phyloP scores from a whole-genome alignment of 1,140 invertebrate genomes.

The Drosophila truncata region DNA sequence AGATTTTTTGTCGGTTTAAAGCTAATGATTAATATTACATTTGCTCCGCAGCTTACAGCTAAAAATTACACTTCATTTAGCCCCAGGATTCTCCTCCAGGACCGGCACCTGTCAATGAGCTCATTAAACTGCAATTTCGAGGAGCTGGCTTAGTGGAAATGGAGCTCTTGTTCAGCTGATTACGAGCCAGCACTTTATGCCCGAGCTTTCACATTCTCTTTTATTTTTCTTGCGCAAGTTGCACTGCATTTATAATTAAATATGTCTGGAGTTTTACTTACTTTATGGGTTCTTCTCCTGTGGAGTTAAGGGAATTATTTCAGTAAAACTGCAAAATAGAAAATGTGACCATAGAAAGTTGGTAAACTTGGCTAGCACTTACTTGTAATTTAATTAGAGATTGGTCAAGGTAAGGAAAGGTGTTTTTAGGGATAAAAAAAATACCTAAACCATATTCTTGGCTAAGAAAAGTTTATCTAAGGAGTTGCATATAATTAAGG shows the following conservation, averaged over 20 bases:
- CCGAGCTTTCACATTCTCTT: slow-evolving; percentile 18
- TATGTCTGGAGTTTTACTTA: slow-evolving; percentile 57
- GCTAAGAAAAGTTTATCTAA: not conserved
- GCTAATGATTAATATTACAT: slow-evolving; percentile 66
- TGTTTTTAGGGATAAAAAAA: not conserved
- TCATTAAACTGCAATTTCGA: slow-evolving; percentile 76
- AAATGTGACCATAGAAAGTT: slow-evolving; percentile 43
- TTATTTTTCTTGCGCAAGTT: slow-evolving; percentile 41
- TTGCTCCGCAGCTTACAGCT: slow-evolving; percentile 11
- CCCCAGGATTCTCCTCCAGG: slow-evolving; percentile 13
- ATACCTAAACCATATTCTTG: not conserved
- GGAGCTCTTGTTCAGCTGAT: slow-evolving; percentile 53
- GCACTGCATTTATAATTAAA: slow-evolving; percentile 62
- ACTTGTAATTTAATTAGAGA: slow-evolving; percentile 27
- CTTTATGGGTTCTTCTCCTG: slow-evolving; percentile 13
- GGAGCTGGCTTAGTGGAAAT: slow-evolving; percentile 51
- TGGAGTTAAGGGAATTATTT: slow-evolving; percentile 36
- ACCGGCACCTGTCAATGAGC: slow-evolving; percentile 70
- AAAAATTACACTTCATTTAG: slow-evolving; percentile 61
- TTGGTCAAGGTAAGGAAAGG: not conserved
- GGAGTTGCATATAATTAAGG: not conserved
- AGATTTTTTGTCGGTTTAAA: slow-evolving; percentile 31
- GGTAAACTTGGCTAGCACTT: slow-evolving; percentile 10
- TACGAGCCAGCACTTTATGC: slow-evolving; percentile 33
- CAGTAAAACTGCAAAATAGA: slow-evolving; percentile 32